A percentile compares a stretch with the other conserved stretches of the same genome.
phyloP scores from a whole-genome alignment of 2,888 invertebrate genomes.

The Eupithecia subumbrata region DNA sequence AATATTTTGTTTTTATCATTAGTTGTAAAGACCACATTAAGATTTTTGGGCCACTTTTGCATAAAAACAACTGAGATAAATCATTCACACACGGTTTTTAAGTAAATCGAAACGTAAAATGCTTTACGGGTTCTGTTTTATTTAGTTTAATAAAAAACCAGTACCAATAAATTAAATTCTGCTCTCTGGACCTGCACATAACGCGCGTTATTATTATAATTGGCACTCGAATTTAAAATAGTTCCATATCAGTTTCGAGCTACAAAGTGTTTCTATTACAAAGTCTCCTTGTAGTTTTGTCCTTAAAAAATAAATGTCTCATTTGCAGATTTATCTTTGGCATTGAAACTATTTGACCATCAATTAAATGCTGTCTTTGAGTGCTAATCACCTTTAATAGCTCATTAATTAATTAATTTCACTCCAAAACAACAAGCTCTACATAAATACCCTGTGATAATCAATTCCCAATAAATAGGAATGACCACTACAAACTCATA shows the following conservation, averaged over 20 bases:
- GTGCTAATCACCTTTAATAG: neutral
- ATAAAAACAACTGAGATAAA: slow-evolving; percentile 17
- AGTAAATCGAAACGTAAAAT: neutral
- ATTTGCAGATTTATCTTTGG: neutral
- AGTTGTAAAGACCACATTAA: slow-evolving; percentile 14
- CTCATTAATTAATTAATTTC: neutral
- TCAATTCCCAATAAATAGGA: slow-evolving; percentile 37
- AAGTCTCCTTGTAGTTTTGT: neutral
- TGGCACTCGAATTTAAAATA: neutral
- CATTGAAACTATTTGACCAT: neutral
- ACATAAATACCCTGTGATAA: slow-evolving; percentile 7
- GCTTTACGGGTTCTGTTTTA: neutral
- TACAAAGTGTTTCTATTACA: neutral
- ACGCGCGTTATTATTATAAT: neutral
- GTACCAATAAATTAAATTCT: neutral
- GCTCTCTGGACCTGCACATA: neutral
- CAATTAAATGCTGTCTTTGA: neutral
- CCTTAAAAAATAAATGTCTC: neutral
- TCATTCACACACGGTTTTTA: slow-evolving; percentile 8
- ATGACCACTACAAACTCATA: slow-evolving; percentile 15
- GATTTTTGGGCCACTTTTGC: slow-evolving; percentile 24
- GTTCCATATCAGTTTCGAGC: neutral
- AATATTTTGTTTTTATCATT: slow-evolving; percentile 16
- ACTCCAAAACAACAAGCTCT: neutral
- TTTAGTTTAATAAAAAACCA: too few species aligned